Evolutionary conservation across 92 coral and sea anemone species (phyloP), one percentile per base, ranked within the genome.

Genomic region (Porites evermanni): DNA sequence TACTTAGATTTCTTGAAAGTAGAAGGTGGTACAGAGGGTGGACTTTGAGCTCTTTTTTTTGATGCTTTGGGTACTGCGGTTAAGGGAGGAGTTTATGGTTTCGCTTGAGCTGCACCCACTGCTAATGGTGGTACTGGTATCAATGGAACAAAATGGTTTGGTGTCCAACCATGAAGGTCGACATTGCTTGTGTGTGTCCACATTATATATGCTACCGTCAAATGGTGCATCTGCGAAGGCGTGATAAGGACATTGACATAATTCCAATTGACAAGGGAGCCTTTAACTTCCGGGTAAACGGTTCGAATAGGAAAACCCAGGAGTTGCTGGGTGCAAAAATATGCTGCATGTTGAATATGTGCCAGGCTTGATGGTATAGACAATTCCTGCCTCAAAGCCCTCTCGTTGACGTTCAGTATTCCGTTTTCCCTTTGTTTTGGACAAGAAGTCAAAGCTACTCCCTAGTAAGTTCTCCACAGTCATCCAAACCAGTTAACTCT

Each of bases 301-400:
- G 81, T 29, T 77, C 23, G 21, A 54, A 92, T 89, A 20, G 73
- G 79, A 71, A 89, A 90, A 66, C 91, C 89, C 75, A 79, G 67
- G 72, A 92, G 76, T 89, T 92, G 83, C 84, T 47, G 51, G 89
- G 72, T 64, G 91, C 95, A 80, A 90, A 82, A 56, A 90, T 71
- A 66, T 92, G 95, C 91, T 93, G 90, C 87, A 92, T 92, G 91
- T 89, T 64, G 85, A 81, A 58, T 92, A 92, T 32, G 72, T 75
- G 53, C 95, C 90, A 44, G 93, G 90, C 93, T 89, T 89, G 75
- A 92, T 86, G 80, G 77, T 89, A 19, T 72, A 24, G 12, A 86
- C 75, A 2, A 89, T 74, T 29, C 91, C 91, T 61, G 86, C 78
- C 83, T 92, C 91, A 82, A 89, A 92, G 2, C 86, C 93, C 58